Conservation (phyloP, 92 coral and sea anemone species). For the Porites cylindrica region DNA sequence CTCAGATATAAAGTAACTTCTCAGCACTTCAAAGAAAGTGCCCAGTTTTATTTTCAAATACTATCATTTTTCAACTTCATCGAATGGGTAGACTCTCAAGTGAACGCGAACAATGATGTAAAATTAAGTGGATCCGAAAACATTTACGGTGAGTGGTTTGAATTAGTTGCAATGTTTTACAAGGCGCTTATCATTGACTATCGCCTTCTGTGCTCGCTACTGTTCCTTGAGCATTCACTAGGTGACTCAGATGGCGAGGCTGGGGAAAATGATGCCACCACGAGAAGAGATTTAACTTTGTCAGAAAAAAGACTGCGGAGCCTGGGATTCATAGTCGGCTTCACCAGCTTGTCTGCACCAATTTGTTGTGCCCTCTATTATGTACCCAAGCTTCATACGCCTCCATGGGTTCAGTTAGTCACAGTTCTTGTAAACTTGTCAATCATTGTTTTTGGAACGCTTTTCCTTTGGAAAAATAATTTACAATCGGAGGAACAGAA, state of each 20-base stretch:
- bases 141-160: constrained; percentile 45
- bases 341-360: constrained; percentile 53
- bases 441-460: constrained; percentile 42
- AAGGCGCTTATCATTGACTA: constrained; percentile 73
- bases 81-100: constrained; percentile 74
- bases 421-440: constrained; percentile 36
- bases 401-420: constrained; percentile 41
- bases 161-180: constrained; percentile 55
- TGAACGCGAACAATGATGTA: constrained; percentile 61
- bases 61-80: constrained; percentile 77
- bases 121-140: constrained; percentile 28
- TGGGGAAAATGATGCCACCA: background rate
- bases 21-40: constrained; percentile 37
- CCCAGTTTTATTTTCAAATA: constrained; percentile 65
- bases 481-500: constrained; percentile 20
- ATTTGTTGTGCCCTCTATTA: constrained; percentile 38
- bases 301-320: constrained; percentile 27
- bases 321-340: constrained; percentile 56
- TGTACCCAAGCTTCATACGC: constrained; percentile 28
- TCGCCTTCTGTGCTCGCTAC: constrained; percentile 68
- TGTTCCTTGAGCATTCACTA: constrained; percentile 75
- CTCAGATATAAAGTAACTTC: constrained; percentile 45
- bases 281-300: background rate
- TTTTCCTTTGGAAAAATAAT: constrained; percentile 34
- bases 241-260: constrained; percentile 15